Percentiles rank a stretch among this genome's conserved stretches.
Evolutionary conservation across 2,888 invertebrate species (phyloP).

Genomic region (Epistrophella euchroma): DNA sequence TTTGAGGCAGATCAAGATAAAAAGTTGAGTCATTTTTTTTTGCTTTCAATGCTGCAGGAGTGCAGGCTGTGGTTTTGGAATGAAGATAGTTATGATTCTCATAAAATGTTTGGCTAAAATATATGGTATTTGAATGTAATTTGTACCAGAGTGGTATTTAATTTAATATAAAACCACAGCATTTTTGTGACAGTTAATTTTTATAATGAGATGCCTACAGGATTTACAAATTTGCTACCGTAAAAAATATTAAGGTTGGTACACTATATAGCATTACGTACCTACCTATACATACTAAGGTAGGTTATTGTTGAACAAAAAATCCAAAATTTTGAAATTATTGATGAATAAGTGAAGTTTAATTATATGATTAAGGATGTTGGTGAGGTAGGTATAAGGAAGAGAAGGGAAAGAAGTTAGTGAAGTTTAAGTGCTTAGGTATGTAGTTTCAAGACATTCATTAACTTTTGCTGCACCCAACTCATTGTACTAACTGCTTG

Average conservation of each 20-base stretch:
- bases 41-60: slow-evolving; percentile 17
- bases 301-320: too few species aligned
- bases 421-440: too few species aligned
- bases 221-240: slow-evolving; percentile 47
- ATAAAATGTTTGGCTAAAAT: slow-evolving; percentile 29
- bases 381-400: too few species aligned
- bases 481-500: too few species aligned
- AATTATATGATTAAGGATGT: too few species aligned
- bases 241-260: background rate
- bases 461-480: too few species aligned
- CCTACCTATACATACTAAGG: too few species aligned
- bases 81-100: slow-evolving; percentile 34
- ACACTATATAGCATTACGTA: too few species aligned
- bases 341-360: too few species aligned
- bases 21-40: slow-evolving; percentile 10
- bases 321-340: too few species aligned
- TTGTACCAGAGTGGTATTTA: slow-evolving; percentile 47
- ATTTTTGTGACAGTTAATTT: slow-evolving; percentile 46
- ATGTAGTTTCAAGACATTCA: too few species aligned
- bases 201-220: background rate
- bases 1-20: slow-evolving; percentile 52
- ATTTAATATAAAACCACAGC: slow-evolving; percentile 10
- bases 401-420: too few species aligned
- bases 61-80: slow-evolving; percentile 11
- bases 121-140: slow-evolving; percentile 62